Evolutionary conservation across 2,888 invertebrate species (phyloP).

Genomic region (Hanleya hanleyi): DNA sequence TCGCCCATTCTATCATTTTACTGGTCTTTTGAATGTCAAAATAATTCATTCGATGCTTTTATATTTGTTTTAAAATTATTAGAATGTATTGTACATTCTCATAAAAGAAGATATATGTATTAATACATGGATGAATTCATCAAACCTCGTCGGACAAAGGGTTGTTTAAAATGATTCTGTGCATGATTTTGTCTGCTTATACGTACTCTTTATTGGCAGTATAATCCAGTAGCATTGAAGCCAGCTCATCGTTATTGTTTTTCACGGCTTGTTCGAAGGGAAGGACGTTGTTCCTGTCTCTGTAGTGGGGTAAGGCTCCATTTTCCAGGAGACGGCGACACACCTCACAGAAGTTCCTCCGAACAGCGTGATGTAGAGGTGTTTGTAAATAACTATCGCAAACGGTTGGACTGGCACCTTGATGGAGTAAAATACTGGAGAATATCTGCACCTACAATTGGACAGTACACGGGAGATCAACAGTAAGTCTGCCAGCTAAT

Average conservation of each 20-base stretch:
- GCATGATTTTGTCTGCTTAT: no score
- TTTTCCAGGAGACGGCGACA: conserved; percentile 56
- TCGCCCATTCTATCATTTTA: no score
- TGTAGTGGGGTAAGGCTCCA: conserved; percentile 53
- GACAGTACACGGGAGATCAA: no score
- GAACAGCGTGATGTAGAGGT: conserved; percentile 58
- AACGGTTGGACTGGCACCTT: conserved; percentile 58
- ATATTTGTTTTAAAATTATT: no score
- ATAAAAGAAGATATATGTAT: no score
- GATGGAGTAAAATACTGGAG: conserved; percentile 54
- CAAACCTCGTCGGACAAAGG: no score
- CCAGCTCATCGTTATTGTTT: conserved; percentile 55
- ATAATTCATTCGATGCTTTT: no score
- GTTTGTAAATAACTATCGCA: conserved; percentile 47
- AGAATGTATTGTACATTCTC: no score
- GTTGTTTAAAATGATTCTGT: no score
- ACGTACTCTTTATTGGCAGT: conserved; percentile 58
- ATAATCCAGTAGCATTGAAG: conserved; percentile 50
- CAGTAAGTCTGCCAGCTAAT: no score
- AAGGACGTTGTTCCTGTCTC: conserved; percentile 46
- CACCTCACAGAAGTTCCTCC: conserved; percentile 52
- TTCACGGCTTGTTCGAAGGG: conserved; percentile 56
- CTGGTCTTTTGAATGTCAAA: no score
- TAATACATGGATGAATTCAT: no score
- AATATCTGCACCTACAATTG: conserved; percentile 53